Evolutionary conservation across 2,797 vertebrate genomes (phyloP), one percentile per base, ranked within the genome.

Genomic region (Sternarchorhynchus goeldii): DNA sequence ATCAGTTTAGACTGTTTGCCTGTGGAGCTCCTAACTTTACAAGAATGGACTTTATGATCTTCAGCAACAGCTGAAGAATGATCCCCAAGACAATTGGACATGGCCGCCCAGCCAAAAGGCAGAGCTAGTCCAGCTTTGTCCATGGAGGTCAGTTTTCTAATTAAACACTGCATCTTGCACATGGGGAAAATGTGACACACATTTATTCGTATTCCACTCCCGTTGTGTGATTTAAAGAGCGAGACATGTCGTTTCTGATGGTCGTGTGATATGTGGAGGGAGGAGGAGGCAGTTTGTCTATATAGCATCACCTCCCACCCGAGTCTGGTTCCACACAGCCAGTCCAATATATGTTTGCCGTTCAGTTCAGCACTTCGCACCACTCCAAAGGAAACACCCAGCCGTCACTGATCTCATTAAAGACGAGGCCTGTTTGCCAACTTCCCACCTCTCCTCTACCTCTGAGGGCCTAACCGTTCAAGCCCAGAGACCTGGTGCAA

Each of bases 161-260:
- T 75, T 70, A 62, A 63, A 77, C 59, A 81, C 45, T 50, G 58
- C 57, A 67, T 45, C 31, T 81, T 39, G 72, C 69, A 67, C 53
- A 56, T n/a, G 58, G 71, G 34, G 29, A 65, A 77, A 66, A 65
- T 58, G 55, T 76, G 79, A 76, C 25, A 18, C 63, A 20, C 14
- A 12, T 29, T 66, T 39, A 39, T 36, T 4, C 34, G 34, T 12
- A 50, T 50, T 50, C 25, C 45, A 41, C 65, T 72, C 65, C 5
- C 17, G 62, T 67, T 41, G 34, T 56, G 57, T 29, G 39, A 34
- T 41, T 34, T 64, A 68, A 63, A 45, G 57, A 20, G 31, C 36
- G 39, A 68, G 39, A 50, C 12, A 66, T 53, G 4, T n/a, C 34
- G 45, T n/a, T 21, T 57, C 18, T 36, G 6, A 72, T 67, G 17